These are phyloP conservation scores for Melanophora roralis DNA, from an alignment of 2,888 invertebrate genomes.

Conservation along the genomic window DNA sequence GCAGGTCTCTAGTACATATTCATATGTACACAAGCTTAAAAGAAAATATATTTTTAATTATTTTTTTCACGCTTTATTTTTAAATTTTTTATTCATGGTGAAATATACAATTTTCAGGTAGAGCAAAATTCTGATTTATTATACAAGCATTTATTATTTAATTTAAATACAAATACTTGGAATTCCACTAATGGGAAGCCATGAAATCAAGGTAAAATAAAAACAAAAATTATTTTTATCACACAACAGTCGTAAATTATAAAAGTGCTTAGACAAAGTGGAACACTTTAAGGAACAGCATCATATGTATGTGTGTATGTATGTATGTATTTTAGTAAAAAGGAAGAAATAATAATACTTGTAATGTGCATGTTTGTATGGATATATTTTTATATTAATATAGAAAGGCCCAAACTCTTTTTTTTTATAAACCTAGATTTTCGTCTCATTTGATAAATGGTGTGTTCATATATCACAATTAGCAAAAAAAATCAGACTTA, in stretches of 20 bases:
- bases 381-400: too few species aligned
- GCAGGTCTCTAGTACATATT: too few species aligned
- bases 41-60: background rate
- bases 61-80: too few species aligned
- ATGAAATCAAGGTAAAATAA: slow-evolving; percentile 36
- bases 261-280: background rate
- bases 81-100: background rate
- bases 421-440: too few species aligned
- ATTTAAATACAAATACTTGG: slow-evolving; percentile 40
- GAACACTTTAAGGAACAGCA: background rate
- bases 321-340: background rate
- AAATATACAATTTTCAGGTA: slow-evolving; percentile 15
- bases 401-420: too few species aligned
- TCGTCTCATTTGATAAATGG: too few species aligned
- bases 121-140: slow-evolving; percentile 1
- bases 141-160: slow-evolving; percentile 31
- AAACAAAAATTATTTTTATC: slow-evolving; percentile 25
- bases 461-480: too few species aligned
- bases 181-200: slow-evolving; percentile 39
- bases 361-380: too few species aligned
- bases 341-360: too few species aligned
- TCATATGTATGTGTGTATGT: background rate
- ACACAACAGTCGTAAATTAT: slow-evolving; percentile 33
- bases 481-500: too few species aligned
- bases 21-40: too few species aligned